Percentiles rank a stretch among this genome's conserved stretches.
phyloP scores from a whole-genome alignment of 2,113 vertebrate genomes.

The Saccopteryx bilineata region DNA sequence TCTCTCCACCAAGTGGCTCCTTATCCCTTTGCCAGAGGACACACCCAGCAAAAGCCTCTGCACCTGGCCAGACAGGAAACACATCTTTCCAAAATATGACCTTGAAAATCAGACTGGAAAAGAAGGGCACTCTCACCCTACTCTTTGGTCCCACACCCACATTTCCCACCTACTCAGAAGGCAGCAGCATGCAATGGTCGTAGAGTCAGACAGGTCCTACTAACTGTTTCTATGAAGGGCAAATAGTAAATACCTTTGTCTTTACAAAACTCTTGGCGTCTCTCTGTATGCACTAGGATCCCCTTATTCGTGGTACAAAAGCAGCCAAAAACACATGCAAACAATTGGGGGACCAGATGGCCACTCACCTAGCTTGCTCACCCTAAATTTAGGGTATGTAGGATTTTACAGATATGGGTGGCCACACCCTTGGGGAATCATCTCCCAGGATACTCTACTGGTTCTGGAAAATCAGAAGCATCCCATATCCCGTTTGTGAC shows the following conservation, averaged over 20 bases:
- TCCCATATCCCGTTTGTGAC: no score
- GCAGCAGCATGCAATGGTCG: neutral
- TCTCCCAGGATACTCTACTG: no score
- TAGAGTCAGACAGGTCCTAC: rapidly evolving
- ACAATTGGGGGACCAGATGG: neutral
- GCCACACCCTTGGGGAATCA: no score
- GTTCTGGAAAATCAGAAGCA: no score
- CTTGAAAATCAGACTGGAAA: no score
- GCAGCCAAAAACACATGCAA: no score
- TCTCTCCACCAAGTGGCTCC: neutral
- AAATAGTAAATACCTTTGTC: no score
- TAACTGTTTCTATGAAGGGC: neutral
- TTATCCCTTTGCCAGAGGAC: neutral
- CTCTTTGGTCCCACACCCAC: neutral
- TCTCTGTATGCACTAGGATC: neutral
- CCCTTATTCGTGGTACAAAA: neutral
- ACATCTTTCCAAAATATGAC: neutral
- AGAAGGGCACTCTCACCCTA: neutral
- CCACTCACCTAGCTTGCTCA: neutral
- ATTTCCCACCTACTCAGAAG: neutral
- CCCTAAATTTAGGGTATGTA: neutral
- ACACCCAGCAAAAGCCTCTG: neutral
- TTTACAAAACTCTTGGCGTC: rapidly evolving
- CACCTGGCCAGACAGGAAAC: neutral
- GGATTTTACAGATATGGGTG: no score